Percentiles rank a stretch among this genome's conserved stretches.
These are phyloP conservation scores for Anabas testudineus DNA, from an alignment of 2,797 vertebrate genomes.

Conservation along the genomic window DNA sequence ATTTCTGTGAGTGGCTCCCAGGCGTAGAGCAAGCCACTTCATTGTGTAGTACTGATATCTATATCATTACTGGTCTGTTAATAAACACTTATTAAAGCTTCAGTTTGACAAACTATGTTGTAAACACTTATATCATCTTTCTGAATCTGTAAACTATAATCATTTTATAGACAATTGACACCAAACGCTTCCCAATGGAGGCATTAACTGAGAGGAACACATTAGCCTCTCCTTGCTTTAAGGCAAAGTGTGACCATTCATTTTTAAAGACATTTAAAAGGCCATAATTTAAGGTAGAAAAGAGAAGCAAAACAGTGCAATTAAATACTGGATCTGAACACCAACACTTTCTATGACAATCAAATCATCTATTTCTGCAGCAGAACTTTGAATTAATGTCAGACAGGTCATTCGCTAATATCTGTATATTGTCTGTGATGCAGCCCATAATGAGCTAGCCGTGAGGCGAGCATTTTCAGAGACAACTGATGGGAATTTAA, in stretches of 20 bases:
- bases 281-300: conserved; percentile 39
- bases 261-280: conserved; percentile 37
- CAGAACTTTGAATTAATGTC: conserved; percentile 43
- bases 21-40: not conserved
- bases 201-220: conserved; percentile 44
- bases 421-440: conserved; percentile 47
- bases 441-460: conserved; percentile 52
- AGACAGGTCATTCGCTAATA: conserved; percentile 51
- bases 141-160: conserved; percentile 33
- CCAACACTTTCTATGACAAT: conserved; percentile 28
- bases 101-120: conserved; percentile 4
- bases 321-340: conserved; percentile 35
- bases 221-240: conserved; percentile 29
- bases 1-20: not conserved
- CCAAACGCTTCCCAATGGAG: conserved; percentile 46
- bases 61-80: conserved; percentile 14
- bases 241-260: not conserved
- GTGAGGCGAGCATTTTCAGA: conserved; percentile 33
- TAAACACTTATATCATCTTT: conserved; percentile 25
- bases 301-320: conserved; percentile 39
- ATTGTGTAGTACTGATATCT: conserved; percentile 4
- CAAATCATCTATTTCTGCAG: conserved; percentile 46
- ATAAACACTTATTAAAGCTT: conserved; percentile 15
- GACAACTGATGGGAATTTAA: conserved; percentile 66
- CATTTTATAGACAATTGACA: conserved; percentile 43